Evolutionary conservation across 1,140 invertebrate genomes (phyloP).

Genomic region (Brachionus manjavacas): DNA sequence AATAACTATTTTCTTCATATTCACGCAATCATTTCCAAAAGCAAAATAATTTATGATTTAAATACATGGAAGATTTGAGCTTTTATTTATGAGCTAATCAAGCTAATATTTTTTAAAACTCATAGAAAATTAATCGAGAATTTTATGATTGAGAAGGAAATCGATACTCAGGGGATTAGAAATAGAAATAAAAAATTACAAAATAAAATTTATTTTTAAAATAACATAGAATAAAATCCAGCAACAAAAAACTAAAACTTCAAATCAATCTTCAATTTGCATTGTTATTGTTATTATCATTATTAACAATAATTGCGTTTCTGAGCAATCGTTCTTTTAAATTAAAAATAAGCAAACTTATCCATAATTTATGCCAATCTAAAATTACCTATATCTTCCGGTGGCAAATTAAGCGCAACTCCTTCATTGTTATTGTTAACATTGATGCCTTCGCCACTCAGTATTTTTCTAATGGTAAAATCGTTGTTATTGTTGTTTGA

Average conservation of each 20-base stretch:
- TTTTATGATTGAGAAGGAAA: neutral
- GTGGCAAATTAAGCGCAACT: slow-evolving; percentile 1
- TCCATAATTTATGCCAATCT: slow-evolving; percentile 7
- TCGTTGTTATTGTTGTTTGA: slow-evolving; percentile 7
- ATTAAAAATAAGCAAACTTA: neutral
- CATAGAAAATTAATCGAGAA: neutral
- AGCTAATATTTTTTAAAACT: neutral
- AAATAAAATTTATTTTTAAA: slow-evolving; percentile 1
- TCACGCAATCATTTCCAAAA: neutral
- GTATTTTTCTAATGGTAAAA: neutral
- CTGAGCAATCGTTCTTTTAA: neutral
- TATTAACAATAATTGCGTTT: slow-evolving; percentile 17
- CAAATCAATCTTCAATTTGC: neutral
- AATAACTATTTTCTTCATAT: neutral
- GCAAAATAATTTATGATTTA: neutral
- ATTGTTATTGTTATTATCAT: slow-evolving; percentile 34
- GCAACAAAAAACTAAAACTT: neutral
- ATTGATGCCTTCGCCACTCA: slow-evolving; percentile 21
- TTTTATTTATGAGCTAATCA: neutral
- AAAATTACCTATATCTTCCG: slow-evolving; percentile 13
- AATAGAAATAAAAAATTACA: slow-evolving; percentile 7
- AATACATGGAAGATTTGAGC: neutral
- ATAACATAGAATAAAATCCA: neutral
- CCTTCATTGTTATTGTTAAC: slow-evolving; percentile 6
- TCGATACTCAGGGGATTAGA: neutral